Evolutionary conservation across 2,113 vertebrate species (phyloP), one percentile per base, ranked within the genome.

Genomic region (Misgurnus mizolepis): DNA sequence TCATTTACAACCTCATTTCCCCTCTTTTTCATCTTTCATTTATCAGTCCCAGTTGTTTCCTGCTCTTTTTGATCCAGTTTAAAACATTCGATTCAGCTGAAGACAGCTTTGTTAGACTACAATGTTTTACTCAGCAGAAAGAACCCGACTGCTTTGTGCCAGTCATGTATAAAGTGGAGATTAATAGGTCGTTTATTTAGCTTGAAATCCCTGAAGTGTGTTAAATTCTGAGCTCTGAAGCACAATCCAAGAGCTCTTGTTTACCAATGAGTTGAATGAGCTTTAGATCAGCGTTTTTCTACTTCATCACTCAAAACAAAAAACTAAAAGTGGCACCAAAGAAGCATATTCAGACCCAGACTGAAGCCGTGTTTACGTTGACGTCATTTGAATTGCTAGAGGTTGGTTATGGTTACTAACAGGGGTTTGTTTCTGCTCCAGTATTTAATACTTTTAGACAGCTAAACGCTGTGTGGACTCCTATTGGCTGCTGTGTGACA

Each of bases 121-220:
- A 61, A 12, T 70, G 61, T 34, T 41, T 85, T 81, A 67, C 81
- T 80, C 67, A 70, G 80, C 76, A 83, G 70, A 86, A 80, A 83
- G 85, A 65, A 86, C 84, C 78, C 56, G 78, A 78, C 79, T 80
- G 79, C 79, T 83, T 71, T 78, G 68, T 83, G 76, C 76, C 86
- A 88, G 39, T 86, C 68, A 69, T 69, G 79, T 78, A 64, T 79
- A 67, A 87, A 87, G 75, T 81, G 55, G 27, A 77, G 67, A 85
- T 88, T 85, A 85, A 87, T 80, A 71, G 75, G 78, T 67, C 84
- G 62, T 83, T 87, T 72, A 82, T 83, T 85, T 89, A 79, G 82
- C 85, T 84, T 84, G 49, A 76, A 72, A 82, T 84, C 69, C 81
- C 73, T 68, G 80, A 83, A 84, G 73, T 83, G 71, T 12, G 58